Conservation (phyloP, 2,113 vertebrate genomes). For the Rhadina sibilatrix region DNA sequence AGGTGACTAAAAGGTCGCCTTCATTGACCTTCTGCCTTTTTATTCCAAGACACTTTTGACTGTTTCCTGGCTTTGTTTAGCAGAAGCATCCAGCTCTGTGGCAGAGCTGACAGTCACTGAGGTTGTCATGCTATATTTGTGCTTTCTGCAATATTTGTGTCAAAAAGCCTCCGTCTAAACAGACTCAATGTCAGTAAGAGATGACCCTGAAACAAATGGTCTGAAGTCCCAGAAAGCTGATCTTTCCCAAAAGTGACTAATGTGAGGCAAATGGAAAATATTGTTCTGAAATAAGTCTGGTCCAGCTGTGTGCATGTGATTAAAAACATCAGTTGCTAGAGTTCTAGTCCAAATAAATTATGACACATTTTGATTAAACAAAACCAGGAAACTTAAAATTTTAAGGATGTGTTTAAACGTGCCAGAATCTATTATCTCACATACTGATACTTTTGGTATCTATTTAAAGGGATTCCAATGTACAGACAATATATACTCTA, state of each 20-base stretch:
- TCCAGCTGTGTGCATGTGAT: background rate
- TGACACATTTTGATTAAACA: background rate
- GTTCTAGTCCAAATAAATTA: background rate
- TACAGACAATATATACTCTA: background rate
- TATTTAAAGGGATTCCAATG: background rate
- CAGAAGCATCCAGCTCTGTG: background rate
- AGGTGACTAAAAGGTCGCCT: background rate
- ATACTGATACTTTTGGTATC: background rate
- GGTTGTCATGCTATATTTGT: background rate
- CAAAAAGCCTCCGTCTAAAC: conserved; percentile 21
- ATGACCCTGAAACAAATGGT: conserved; percentile 11
- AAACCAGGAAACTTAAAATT: background rate
- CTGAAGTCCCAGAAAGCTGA: conserved; percentile 4
- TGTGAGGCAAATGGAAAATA: conserved; percentile 24
- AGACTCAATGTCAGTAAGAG: background rate
- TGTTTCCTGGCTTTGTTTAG: conserved; percentile 57
- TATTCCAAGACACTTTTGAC: background rate
- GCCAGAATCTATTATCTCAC: background rate
- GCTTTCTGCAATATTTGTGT: background rate
- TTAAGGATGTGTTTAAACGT: background rate
- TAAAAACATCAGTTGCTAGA: background rate
- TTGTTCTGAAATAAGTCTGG: background rate
- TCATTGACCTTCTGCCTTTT: background rate
- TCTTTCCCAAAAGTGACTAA: conserved; percentile 47
- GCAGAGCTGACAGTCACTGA: background rate